Base-by-base conservation (phyloP, 2,888 invertebrate species). In the Autographa gamma region DNA sequence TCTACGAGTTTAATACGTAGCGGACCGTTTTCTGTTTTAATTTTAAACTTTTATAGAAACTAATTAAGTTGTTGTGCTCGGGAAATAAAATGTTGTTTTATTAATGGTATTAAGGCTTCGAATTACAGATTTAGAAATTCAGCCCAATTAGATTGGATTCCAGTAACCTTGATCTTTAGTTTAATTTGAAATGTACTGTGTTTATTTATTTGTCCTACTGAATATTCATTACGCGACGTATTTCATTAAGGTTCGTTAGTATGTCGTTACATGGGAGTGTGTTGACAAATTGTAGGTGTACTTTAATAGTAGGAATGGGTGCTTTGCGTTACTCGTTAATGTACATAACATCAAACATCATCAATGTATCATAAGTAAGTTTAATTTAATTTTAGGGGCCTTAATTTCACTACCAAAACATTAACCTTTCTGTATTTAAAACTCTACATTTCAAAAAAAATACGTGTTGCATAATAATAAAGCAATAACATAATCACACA, bases 41-140 rank as follows among this genome's bases (percentile, higher is more conserved):
- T 85, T 85, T 86, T 74, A 82, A 84, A 87, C 84, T 85, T 87
- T 86, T 71, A 75, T 66, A 72, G 62, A 76, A 85, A 81, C 78
- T 83, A 87, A 83, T 80, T 79, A 83, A 85, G 82, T 85, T 84
- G 83, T 84, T 86, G 78, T 84, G 85, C 73, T 76, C 77, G 43
- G 54, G 64, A 76, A 80, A 74, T 77, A 74, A 69, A 76, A 79
- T 80, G 71, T 78, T 79, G 78, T 68, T 76, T 69, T 71, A 48
- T 69, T 82, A 78, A 77, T 76, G 61, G 73, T 76, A 74, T 66
- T n/a, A 11, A 31, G 43, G 52, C 62, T 61, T 77, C 59, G 56
- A 59, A 63, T 66, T 69, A 73, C 56, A 59, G 58, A 76, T 69
- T 69, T 69, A 68, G 52, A 62, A 65, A 74, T 16, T 25, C 41